Base-by-base conservation (phyloP, 2,797 vertebrate species). In the Urocyon cinereoargenteus region DNA sequence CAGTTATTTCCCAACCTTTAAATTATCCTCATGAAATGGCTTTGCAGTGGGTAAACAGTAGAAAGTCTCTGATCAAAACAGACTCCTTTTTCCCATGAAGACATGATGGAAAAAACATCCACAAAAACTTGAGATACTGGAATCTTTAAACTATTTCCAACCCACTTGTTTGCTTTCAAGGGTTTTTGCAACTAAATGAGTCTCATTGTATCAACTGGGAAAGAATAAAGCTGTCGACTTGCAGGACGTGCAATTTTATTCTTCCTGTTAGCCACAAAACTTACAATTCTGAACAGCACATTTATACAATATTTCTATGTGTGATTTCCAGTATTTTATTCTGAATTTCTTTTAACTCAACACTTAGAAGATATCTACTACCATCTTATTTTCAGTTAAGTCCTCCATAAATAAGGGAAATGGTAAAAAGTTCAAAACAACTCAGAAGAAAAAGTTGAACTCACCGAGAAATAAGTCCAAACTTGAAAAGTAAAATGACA, bases 331-430 rank as follows among this genome's bases (percentile, higher is more conserved):
- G 87, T n/a, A 66, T 82, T 68, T 70, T 6, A 55, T 34, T 61
- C 22, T 19, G 3, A 70, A 66, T 85, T 94, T 93, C 45, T 86
- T 91, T 93, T 86, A 82, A 85, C 40, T 86, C 59, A 57, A 21
- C 7, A 72, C 59, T 75, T 91, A 66, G 36, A 62, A 16, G 68
- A 45, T 36, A 96, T 86, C 92, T 92, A 49, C 77, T 34, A 75
- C 26, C 64, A 15, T 61, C 64, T 84, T 94, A 61, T 34, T 85
- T 94, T 78, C 40, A 70, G 10, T 31, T 51, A 49, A 68, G 57
- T 16, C 18, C 26, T 91, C 66, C n/a, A 59, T 62, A 72, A 78
- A 49, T 73, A 82, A 73, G 14, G 26, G 4, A 88, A 95, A 64
- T 53, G 4, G 18, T 24, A 5, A 90, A 90, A 86, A 86, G 28